phyloP scores from a whole-genome alignment of 2,113 vertebrate species.

The Hypanus sabinus region DNA sequence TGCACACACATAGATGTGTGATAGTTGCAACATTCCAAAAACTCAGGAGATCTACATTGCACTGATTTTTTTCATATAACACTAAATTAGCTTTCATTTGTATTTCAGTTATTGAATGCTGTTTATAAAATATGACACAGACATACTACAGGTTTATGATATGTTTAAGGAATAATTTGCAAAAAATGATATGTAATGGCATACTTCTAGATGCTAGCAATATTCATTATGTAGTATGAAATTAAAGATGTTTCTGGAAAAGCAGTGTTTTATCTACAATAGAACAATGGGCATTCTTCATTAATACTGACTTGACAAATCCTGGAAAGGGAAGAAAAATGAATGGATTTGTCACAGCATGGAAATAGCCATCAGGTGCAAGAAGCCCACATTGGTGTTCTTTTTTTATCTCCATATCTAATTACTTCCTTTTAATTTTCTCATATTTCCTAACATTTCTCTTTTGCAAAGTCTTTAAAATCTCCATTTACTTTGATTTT shows the following conservation, averaged over 20 bases:
- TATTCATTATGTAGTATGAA: background rate
- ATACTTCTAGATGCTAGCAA: background rate
- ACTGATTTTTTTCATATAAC: background rate
- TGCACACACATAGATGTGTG: background rate
- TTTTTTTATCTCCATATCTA: background rate
- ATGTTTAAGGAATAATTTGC: background rate
- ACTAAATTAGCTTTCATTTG: background rate
- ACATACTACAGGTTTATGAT: background rate
- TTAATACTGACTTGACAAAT: background rate
- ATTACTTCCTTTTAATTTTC: background rate
- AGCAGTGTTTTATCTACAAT: background rate
- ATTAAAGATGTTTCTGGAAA: background rate
- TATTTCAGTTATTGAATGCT: background rate
- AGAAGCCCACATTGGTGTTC: background rate
- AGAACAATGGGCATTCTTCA: background rate
- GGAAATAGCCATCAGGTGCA: too few species aligned
- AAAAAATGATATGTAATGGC: background rate
- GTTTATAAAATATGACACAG: background rate
- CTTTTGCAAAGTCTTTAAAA: background rate
- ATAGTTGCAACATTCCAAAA: background rate
- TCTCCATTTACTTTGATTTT: background rate
- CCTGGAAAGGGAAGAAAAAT: background rate
- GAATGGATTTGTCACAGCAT: background rate
- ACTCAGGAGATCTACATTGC: background rate
- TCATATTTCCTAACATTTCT: background rate